A percentile compares a stretch with the other conserved stretches of the same genome.
Conservation (phyloP, 2,888 invertebrate species). For the Oasisia sp. region DNA sequence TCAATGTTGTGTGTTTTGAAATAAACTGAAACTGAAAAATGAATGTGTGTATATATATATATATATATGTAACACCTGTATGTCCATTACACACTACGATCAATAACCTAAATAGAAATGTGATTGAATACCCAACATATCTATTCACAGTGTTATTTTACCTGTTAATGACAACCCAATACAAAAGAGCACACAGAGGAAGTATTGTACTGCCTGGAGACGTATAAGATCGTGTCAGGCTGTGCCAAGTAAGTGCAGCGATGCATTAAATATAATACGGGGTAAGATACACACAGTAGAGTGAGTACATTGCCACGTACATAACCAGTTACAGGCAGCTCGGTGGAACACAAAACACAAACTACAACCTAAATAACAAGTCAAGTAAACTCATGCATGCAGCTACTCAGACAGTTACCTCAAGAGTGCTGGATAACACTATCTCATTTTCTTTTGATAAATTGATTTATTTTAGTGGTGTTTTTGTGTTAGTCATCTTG, state of each 20-base stretch:
- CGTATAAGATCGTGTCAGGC: too few species aligned
- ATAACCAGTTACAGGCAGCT: background rate
- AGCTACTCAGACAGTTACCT: background rate
- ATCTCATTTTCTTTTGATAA: too few species aligned
- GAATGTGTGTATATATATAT: too few species aligned
- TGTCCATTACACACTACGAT: too few species aligned
- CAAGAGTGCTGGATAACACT: too few species aligned
- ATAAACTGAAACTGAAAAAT: too few species aligned
- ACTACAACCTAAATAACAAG: background rate
- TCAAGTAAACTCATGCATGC: background rate
- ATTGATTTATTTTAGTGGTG: too few species aligned
- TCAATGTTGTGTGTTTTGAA: too few species aligned
- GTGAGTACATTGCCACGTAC: background rate
- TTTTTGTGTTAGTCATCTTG: too few species aligned
- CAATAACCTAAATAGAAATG: background rate
- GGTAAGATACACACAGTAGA: background rate
- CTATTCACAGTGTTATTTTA: background rate
- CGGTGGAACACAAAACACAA: background rate
- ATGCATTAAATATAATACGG: background rate
- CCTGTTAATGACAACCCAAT: background rate
- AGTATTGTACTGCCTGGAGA: background rate
- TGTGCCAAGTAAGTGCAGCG: background rate
- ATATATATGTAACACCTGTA: too few species aligned
- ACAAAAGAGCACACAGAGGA: background rate
- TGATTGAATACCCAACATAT: background rate